Base-by-base conservation (phyloP, 1,140 invertebrate species). In the Cardiocondyla obscurior region DNA sequence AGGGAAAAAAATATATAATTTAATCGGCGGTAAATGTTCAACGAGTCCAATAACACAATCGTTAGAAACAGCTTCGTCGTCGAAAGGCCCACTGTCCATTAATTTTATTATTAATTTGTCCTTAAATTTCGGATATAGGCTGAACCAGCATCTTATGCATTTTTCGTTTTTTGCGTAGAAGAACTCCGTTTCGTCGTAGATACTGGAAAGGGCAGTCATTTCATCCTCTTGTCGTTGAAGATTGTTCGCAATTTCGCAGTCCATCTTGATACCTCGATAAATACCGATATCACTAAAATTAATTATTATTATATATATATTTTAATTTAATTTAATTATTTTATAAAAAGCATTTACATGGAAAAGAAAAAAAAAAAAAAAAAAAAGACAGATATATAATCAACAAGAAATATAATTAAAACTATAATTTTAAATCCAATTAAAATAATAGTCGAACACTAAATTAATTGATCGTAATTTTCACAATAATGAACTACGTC, bases 1-100 rank as follows among this genome's bases (percentile, higher is more conserved):
- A 10, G 85, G 82, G 36, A 90, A 53, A 22, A 64, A 0, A 4
- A 85, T 16, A 22, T 85, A 73, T 0, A 91, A 8, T 33, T 30
- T 70, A 19, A 86, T 33, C 19, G 87, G 85, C 25, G 90, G 88
- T n/a, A 91, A 55, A 28, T 90, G 46, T 14, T 82, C 76, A 12
- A 83, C 14, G 36, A 30, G 57, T n/a, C n/a, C n/a, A n/a, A n/a
- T n/a, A 44, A 65, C 64, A 19, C 16, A 57, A n/a, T 65, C 30
- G 28, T 2, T 7, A 4, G 6, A 3, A n/a, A 8, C 3, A 25
- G 33, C 42, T 0, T 19, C 1, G 60, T 19, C 1, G 60, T 53
- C 44, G 1, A 0, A 16, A 12, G n/a, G 3, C 72, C 28, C 0
- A 14, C 1, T 0, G 2, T 65, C 65, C 19, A 44, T 55, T 0